phyloP scores from a whole-genome alignment of 2,113 vertebrate genomes.

The Lophius piscatorius region DNA sequence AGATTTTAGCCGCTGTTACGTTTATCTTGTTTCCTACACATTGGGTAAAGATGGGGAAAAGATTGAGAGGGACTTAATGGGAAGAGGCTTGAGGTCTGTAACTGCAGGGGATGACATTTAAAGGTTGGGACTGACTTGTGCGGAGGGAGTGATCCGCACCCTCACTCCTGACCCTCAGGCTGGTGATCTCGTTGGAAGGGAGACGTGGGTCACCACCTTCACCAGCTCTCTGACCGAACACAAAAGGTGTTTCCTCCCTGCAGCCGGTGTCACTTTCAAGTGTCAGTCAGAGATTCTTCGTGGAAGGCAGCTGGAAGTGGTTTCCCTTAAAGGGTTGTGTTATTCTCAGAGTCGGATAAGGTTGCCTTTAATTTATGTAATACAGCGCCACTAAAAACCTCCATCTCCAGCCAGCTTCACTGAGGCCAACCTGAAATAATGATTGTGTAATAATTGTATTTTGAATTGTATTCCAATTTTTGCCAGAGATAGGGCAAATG shows the following conservation, averaged over 20 bases:
- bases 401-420: background rate
- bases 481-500: too few species aligned
- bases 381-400: background rate
- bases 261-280: slow-evolving; percentile 73
- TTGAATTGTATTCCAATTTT: too few species aligned
- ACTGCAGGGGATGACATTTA: slow-evolving; percentile 1
- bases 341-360: background rate
- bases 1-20: background rate
- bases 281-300: slow-evolving; percentile 71
- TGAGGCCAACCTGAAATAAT: background rate
- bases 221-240: slow-evolving; percentile 61
- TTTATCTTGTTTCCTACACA: slow-evolving; percentile 40
- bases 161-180: slow-evolving; percentile 40
- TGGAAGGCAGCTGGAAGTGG: slow-evolving; percentile 49
- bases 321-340: slow-evolving; percentile 7
- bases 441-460: background rate
- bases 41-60: slow-evolving; percentile 57
- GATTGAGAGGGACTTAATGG: slow-evolving; percentile 22
- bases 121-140: slow-evolving; percentile 12
- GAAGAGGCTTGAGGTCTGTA: slow-evolving; percentile 26
- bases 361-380: too few species aligned
- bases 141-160: slow-evolving; percentile 19
- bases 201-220: slow-evolving; percentile 55
- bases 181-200: slow-evolving; percentile 39
- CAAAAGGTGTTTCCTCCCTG: slow-evolving; percentile 68